Conservation (phyloP, 2,888 invertebrate species). For the Desoria tigrina region DNA sequence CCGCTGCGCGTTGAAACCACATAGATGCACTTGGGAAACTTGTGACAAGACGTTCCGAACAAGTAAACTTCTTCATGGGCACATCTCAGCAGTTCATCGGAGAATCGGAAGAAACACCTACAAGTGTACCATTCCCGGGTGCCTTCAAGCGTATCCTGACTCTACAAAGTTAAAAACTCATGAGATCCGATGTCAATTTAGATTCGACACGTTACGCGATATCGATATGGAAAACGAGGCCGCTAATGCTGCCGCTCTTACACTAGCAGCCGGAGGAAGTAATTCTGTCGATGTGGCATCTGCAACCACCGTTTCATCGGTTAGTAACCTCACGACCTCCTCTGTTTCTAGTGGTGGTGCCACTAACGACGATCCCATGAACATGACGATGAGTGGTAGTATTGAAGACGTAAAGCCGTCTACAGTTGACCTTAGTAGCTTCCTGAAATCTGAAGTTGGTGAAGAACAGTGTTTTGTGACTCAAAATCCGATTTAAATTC, state of each 20-base stretch:
- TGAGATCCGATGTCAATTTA: slow-evolving; percentile 44
- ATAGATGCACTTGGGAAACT: slow-evolving; percentile 46
- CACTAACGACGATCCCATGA: slow-evolving; percentile 41
- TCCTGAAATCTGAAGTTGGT: slow-evolving; percentile 39
- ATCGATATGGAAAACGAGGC: slow-evolving; percentile 46
- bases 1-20: slow-evolving; percentile 45
- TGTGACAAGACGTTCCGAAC: slow-evolving; percentile 50
- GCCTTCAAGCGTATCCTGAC: slow-evolving; percentile 46
- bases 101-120: slow-evolving; percentile 47
- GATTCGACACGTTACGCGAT: slow-evolving; percentile 42
- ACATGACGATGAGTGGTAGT: slow-evolving; percentile 43
- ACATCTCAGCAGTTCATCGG: slow-evolving; percentile 48
- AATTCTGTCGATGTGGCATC: slow-evolving; percentile 38
- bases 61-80: slow-evolving; percentile 46
- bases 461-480: slow-evolving; percentile 45
- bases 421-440: slow-evolving; percentile 44
- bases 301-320: slow-evolving; percentile 36
- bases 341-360: slow-evolving; percentile 33
- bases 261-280: slow-evolving; percentile 26
- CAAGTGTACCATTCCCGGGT: slow-evolving; percentile 48
- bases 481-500: slow-evolving; percentile 40
- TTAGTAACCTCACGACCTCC: slow-evolving; percentile 42
- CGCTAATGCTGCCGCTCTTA: slow-evolving; percentile 28
- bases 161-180: slow-evolving; percentile 46
- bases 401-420: slow-evolving; percentile 39